Base-by-base conservation (phyloP, 2,797 vertebrate species). In the Naso thynnoides region DNA sequence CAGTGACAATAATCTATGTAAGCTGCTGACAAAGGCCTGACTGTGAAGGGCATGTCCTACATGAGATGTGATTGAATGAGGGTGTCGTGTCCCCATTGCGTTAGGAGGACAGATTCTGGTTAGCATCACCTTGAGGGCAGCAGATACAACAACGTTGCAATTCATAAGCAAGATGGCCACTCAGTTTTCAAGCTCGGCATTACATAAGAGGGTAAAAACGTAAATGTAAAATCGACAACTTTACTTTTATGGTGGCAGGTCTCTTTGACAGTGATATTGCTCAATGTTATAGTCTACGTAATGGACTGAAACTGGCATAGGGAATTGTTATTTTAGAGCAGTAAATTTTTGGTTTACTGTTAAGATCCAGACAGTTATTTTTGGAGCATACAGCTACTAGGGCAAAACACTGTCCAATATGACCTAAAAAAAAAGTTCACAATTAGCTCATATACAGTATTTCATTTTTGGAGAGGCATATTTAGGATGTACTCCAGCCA, bases 1-100 rank as follows among this genome's bases (percentile, higher is more conserved):
- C 82, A 82, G 81, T 76, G 86, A 88, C 83, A 87, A 87, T 85
- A 84, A 88, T 89, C 66, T 78, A 81, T 61, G 70, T 59, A 63
- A 76, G 75, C 79, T 88, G 88, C 89, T 92, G 90, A 90, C 86
- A 58, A 83, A 86, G 86, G 71, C 77, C 36, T 15, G 67, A 65
- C 79, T 85, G 72, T 88, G 80, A 92, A 85, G 82, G 71, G 67
- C 80, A 81, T 45, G 79, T 84, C 76, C 61, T 72, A 78, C 79
- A 91, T 86, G 82, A 77, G 82, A 79, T 71, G 80, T 89, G 90
- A 92, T 63, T 90, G 87, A 91, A 92, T 85, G 83, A 88, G 86
- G 82, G 76, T 86, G 83, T 77, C 55, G 78, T 82, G 88, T 89
- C 75, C 57, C 16, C 66, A 44, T 71, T 84, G 79, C 84, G 82